A percentile compares a stretch with the other conserved stretches of the same genome.
These are phyloP conservation scores for Anoplophora glabripennis DNA, from an alignment of 1,140 invertebrate species.

Conservation along the genomic window DNA sequence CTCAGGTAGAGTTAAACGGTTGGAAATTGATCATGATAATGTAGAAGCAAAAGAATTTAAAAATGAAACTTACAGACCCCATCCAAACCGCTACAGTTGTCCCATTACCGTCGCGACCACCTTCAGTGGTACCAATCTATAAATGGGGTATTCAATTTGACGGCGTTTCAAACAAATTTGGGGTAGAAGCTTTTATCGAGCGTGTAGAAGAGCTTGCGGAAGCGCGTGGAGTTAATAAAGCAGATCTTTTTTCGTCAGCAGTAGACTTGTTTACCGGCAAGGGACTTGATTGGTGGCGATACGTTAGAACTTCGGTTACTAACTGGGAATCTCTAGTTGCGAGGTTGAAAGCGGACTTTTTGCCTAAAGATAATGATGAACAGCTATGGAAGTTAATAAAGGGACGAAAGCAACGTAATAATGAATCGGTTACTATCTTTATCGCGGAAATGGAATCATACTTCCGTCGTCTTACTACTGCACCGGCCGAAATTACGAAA, in stretches of 20 bases:
- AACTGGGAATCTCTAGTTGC: not conserved
- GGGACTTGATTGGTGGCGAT: conserved; percentile 36
- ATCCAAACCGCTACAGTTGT: not conserved
- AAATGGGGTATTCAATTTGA: conserved; percentile 27
- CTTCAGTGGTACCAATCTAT: not conserved
- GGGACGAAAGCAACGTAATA: conserved; percentile 32
- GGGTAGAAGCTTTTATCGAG: conserved; percentile 37
- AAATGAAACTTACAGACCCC: conserved; percentile 1
- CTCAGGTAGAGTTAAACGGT: not conserved
- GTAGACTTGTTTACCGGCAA: conserved; percentile 37
- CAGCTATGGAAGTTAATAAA: conserved; percentile 39
- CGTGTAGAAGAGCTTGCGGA: conserved; percentile 32
- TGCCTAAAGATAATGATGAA: conserved; percentile 34
- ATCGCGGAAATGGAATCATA: conserved; percentile 40
- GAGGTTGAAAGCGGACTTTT: conserved; percentile 15
- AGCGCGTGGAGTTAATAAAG: conserved; percentile 27
- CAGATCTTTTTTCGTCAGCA: conserved; percentile 27
- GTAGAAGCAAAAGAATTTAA: not conserved
- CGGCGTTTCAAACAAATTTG: conserved; percentile 20
- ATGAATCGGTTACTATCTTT: conserved; percentile 36
- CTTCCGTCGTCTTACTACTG: conserved; percentile 34
- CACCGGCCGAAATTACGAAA: conserved; percentile 31
- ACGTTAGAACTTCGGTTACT: conserved; percentile 18
- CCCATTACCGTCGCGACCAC: not conserved
- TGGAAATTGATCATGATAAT: not conserved